These are phyloP conservation scores for Cyprinodon brontotheroides DNA, from an alignment of 2,113 vertebrate genomes.

Conservation along the genomic window DNA sequence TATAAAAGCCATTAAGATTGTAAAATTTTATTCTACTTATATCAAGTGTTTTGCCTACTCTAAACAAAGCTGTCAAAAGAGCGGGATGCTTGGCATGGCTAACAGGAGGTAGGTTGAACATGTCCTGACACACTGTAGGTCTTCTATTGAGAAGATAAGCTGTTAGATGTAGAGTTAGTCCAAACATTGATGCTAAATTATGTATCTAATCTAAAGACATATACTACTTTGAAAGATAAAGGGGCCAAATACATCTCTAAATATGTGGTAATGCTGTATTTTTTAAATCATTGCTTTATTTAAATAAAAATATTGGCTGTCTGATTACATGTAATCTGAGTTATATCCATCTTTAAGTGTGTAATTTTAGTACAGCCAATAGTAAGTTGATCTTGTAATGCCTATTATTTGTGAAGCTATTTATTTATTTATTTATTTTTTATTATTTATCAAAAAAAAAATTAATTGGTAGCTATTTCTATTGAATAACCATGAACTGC, in stretches of 20 bases:
- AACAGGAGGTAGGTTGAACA: conserved; percentile 24
- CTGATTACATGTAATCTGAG: no score
- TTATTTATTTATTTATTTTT: no score
- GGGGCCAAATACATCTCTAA: not conserved
- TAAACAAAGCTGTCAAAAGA: not conserved
- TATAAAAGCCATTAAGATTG: not conserved
- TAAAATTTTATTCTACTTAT: conserved; percentile 3
- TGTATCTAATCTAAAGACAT: not conserved
- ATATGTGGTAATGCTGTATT: not conserved
- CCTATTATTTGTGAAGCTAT: not conserved
- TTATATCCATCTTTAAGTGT: not conserved
- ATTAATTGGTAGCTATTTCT: no score
- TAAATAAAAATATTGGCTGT: not conserved
- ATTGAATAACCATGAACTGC: no score
- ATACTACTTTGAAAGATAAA: not conserved
- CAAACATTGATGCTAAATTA: conserved; percentile 12
- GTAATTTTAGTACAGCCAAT: not conserved
- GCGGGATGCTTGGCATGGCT: conserved; percentile 16
- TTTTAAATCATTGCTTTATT: not conserved
- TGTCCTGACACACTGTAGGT: conserved; percentile 23
- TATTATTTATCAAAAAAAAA: no score
- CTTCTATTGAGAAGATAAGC: conserved; percentile 40
- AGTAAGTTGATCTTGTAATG: not conserved
- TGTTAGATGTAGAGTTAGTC: conserved; percentile 33
- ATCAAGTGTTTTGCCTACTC: conserved; percentile 3